Conservation (phyloP, 2,888 invertebrate species). For the Folsomia manolachei region DNA sequence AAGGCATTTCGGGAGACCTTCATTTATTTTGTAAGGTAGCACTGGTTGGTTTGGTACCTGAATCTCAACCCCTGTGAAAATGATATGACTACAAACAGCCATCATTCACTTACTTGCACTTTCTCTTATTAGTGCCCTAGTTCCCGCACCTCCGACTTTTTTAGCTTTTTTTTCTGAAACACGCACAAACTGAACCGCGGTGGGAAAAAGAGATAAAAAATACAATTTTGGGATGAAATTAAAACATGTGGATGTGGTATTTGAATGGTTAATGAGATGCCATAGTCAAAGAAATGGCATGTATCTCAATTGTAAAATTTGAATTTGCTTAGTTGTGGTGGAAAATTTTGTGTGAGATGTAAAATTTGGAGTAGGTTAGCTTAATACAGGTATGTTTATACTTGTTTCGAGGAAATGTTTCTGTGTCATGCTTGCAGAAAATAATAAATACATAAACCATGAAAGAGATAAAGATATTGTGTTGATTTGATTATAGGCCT, state of each 20-base stretch:
- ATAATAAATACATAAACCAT: no score
- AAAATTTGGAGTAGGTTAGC: no score
- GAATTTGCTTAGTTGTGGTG: no score
- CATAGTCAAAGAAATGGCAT: not conserved
- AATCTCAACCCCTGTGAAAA: not conserved
- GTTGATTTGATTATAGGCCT: not conserved
- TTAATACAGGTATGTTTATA: no score
- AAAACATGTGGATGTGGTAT: not conserved
- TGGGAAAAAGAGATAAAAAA: no score
- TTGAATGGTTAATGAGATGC: not conserved
- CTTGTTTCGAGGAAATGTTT: no score
- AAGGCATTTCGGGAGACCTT: no score
- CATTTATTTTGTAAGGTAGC: not conserved
- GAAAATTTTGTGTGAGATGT: no score
- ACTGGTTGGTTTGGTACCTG: not conserved
- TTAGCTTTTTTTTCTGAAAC: no score
- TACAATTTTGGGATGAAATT: not conserved
- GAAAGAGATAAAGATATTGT: not conserved
- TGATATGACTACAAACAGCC: not conserved
- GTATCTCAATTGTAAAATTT: not conserved
- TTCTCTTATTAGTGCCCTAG: not conserved
- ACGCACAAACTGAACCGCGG: no score
- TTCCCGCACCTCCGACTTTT: no score
- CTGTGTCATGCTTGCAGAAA: no score
- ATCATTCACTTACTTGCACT: not conserved